Base-by-base conservation (phyloP, 2,113 vertebrate species). In the Pluvianellus socialis region DNA sequence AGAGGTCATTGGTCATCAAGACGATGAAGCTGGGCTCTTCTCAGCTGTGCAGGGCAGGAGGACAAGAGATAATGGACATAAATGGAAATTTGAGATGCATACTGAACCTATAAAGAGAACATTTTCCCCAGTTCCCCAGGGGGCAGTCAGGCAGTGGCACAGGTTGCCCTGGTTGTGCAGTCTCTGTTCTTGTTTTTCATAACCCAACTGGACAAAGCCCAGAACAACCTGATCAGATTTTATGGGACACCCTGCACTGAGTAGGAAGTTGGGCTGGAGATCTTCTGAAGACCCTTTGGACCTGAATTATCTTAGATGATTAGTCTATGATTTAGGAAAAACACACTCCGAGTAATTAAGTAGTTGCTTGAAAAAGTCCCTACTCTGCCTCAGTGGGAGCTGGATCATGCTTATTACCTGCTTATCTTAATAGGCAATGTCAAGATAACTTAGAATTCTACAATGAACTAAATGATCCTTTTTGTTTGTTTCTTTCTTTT, bases 381-480 rank as follows among this genome's bases (percentile, higher is more conserved):
- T n/a, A 35, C 11, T 65, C 23, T 91, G 35, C 9, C n/a, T 62
- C 22, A 73, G 3, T 33, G 30, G 27, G 21, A 47, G 18, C 6
- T 62, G 23, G 70, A 33, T 40, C 23, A 16, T 77, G 10, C 8
- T 62, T 70, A 47, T 55, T 56, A 28, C 5, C 6, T 70, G 2
- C 5, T 65, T 56, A 42, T 66, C 80, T 45, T 61, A 47, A 23
- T 28, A 16, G 22, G 3, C 0, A 72, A 6, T 73, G 91, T 79
- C 50, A 82, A 72, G 33, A 15, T 47, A 50, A 12, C 6, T 17
- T 55, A 44, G 1, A 74, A 27, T 66, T 79, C 24, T 89, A 23
- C 18, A 71, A 15, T 24, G 16, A 50, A 0, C 10, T 9, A 67
- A 65, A 38, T 32, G 0, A 67, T 33, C 0, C 2, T 24, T 32